phyloP scores from a whole-genome alignment of 2,113 vertebrate species.

The Calyptomena viridis region DNA sequence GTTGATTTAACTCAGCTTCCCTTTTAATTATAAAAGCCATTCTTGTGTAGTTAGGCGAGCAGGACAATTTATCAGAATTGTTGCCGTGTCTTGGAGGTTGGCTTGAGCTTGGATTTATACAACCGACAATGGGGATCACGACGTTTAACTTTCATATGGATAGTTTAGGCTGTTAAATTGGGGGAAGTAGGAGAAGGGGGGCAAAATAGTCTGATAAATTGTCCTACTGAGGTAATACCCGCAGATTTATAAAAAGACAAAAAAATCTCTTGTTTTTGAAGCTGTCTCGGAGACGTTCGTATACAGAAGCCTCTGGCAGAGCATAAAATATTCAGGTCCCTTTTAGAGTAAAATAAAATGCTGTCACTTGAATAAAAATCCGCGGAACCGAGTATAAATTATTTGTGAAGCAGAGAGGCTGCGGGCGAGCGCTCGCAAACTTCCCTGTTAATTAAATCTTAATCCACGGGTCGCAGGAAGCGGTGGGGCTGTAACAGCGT shows the following conservation, averaged over 20 bases:
- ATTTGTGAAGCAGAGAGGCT: constrained; percentile 51
- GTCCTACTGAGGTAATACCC: neutral
- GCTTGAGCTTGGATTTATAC: constrained; percentile 37
- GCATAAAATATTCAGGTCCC: constrained; percentile 32
- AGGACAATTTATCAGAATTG: constrained; percentile 43
- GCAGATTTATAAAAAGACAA: neutral
- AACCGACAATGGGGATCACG: constrained; percentile 18
- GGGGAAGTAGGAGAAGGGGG: neutral
- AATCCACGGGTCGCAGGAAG: constrained; percentile 30
- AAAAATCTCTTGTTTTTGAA: neutral
- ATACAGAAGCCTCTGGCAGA: neutral
- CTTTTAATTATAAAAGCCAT: constrained; percentile 63
- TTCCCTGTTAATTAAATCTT: constrained; percentile 65
- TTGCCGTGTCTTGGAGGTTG: constrained; percentile 35
- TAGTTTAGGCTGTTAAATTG: constrained; percentile 10
- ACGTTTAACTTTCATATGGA: constrained; percentile 42
- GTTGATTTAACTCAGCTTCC: constrained; percentile 57
- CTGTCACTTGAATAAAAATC: constrained; percentile 53
- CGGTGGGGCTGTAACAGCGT: neutral
- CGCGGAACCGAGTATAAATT: constrained; percentile 31
- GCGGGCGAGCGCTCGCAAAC: constrained; percentile 24
- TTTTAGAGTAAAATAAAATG: constrained; percentile 41
- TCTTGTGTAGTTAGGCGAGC: constrained; percentile 50
- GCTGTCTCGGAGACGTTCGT: neutral
- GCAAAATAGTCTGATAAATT: neutral